phyloP scores from a whole-genome alignment of 2,888 invertebrate species.

The Nebria brevicollis region DNA sequence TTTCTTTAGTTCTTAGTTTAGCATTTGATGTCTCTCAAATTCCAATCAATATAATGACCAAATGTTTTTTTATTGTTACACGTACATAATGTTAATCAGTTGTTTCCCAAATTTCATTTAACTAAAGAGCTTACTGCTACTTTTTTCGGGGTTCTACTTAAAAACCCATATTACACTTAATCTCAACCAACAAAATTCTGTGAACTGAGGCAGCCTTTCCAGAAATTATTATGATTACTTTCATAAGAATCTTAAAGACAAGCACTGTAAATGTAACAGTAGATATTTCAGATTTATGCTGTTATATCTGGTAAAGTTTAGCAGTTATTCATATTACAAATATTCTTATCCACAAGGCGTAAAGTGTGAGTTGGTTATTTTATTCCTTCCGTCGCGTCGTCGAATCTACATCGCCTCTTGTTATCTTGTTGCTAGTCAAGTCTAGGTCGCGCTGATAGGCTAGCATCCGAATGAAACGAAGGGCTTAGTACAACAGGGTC shows the following conservation, averaged over 20 bases:
- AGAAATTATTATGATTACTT: not conserved
- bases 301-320: conserved; percentile 33
- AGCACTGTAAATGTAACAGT: conserved; percentile 25
- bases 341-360: conserved; percentile 41
- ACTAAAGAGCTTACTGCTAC: too few relatives aligned
- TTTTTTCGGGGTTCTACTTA: too few relatives aligned
- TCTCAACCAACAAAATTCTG: not conserved
- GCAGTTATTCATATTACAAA: conserved; percentile 46
- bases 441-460: conserved; percentile 1
- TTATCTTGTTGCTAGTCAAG: not conserved
- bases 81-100: too few relatives aligned
- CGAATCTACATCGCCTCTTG: not conserved
- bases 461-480: not conserved
- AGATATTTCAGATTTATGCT: conserved; percentile 41
- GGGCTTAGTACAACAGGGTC: conserved; percentile 16
- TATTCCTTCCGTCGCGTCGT: conserved; percentile 34
- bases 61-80: too few relatives aligned
- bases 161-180: too few relatives aligned
- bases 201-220: not conserved
- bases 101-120: too few relatives aligned
- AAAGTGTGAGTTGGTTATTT: conserved; percentile 40
- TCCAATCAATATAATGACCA: too few relatives aligned
- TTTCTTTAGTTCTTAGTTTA: too few relatives aligned
- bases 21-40: too few relatives aligned
- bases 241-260: not conserved